Evolutionary conservation across 2,888 invertebrate species (phyloP), one percentile per base, ranked within the genome.

Genomic region (Mongoloraphidia duomilia): DNA sequence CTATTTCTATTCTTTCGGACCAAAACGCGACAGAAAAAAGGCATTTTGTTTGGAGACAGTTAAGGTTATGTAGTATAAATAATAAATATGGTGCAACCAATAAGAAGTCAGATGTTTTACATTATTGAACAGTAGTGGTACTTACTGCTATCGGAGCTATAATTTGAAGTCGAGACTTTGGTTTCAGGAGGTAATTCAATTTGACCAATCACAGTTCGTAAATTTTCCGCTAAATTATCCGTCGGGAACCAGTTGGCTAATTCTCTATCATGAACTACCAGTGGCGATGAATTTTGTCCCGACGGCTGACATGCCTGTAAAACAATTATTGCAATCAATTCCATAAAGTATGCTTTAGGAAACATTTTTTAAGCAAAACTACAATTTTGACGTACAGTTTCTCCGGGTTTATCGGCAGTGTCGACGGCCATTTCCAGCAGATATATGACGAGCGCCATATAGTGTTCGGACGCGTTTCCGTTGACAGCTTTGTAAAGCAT

Each of bases 401-500:
- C 65, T 47, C 68, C 65, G 14, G 63, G 62, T 47, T 63, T 57
- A 56, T 67, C 65, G 9, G 67, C 66, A 49, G 68, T 69, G 49
- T 71, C 75, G 8, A 90, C 79, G 34, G 89, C 85, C 66, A 91
- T 83, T 66, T 91, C 88, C 52, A 96, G 71, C 50, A 96, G 75
- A 66, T 90, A 93, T 12, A 94, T 75, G 44, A 87, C 80, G 50
- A 94, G 71, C 47, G 92, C 89, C 59, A 94, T 76, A 58, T 92
- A 80, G 66, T 92, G 90, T 68, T 96, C 95, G 43, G 90, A 84
- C 50, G 87, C 76, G 56, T 75, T 76, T 11, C 80, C 80, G 61
- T 82, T 79, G 46, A 89, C 82, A 51, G 89, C 88, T 63, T 91
- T 86, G 67, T 86, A 85, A 52, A 94, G 74, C 58, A 92, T 85